phyloP scores from a whole-genome alignment of 2,888 invertebrate species.

The Netelia virgata region DNA sequence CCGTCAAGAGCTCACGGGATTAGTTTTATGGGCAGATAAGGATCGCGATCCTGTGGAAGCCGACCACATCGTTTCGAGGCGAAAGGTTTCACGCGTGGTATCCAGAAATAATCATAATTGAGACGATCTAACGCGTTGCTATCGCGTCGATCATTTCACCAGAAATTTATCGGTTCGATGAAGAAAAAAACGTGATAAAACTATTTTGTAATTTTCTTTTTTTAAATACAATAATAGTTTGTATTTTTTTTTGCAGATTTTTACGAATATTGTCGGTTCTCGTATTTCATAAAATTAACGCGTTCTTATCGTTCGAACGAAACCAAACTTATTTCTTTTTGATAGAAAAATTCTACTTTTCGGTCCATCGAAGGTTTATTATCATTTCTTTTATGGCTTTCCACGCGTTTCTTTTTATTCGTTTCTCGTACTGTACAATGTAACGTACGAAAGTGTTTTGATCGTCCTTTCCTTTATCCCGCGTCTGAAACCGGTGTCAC shows the following conservation, averaged over 20 bases:
- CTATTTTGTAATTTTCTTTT: background rate
- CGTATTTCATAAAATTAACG: no score
- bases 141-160: slow-evolving; percentile 6
- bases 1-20: slow-evolving; percentile 77
- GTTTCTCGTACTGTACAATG: slow-evolving; percentile 17
- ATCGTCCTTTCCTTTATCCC: slow-evolving; percentile 44
- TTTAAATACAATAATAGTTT: background rate
- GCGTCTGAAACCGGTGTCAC: slow-evolving; percentile 13
- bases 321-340: no score
- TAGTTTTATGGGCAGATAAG: slow-evolving; percentile 83
- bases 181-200: background rate
- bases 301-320: no score
- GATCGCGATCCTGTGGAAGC: slow-evolving; percentile 75
- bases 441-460: slow-evolving; percentile 39
- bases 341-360: background rate
- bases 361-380: background rate
- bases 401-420: slow-evolving; percentile 30
- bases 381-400: slow-evolving; percentile 5
- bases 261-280: background rate
- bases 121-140: slow-evolving; percentile 44
- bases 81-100: slow-evolving; percentile 29
- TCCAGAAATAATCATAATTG: slow-evolving; percentile 63
- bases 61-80: slow-evolving; percentile 41
- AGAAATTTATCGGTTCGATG: background rate
- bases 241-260: background rate